These are phyloP conservation scores for Blomia tropicalis DNA, from an alignment of 2,888 invertebrate species.

Conservation along the genomic window DNA sequence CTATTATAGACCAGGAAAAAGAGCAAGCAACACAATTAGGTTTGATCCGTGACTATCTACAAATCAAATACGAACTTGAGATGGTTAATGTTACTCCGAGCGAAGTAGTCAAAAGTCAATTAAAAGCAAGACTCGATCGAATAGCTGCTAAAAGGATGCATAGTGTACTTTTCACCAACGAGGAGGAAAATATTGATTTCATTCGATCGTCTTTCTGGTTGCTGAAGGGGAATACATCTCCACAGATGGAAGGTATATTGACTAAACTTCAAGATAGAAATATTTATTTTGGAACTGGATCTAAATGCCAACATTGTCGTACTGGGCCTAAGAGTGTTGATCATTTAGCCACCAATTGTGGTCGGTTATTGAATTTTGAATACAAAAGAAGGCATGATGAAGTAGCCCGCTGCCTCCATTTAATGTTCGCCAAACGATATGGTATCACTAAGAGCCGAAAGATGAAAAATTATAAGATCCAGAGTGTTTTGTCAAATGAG, in stretches of 20 bases:
- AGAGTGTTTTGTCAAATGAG: neutral
- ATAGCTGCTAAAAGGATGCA: neutral
- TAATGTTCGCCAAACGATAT: neutral
- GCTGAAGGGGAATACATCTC: neutral
- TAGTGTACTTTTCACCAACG: neutral
- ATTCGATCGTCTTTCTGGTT: neutral
- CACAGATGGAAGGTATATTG: neutral
- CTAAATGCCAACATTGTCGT: neutral
- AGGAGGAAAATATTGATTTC: neutral
- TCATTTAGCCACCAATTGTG: slow-evolving; percentile 16
- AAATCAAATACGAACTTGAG: neutral
- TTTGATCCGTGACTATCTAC: neutral
- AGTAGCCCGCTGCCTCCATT: neutral
- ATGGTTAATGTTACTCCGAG: too few relatives aligned
- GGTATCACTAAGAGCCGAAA: neutral
- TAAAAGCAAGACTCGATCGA: neutral
- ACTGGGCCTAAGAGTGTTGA: neutral
- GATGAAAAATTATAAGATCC: neutral
- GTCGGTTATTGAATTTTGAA: slow-evolving; percentile 23
- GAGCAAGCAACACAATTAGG: neutral
- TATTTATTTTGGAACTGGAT: neutral
- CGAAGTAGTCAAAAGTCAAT: neutral
- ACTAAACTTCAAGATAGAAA: neutral
- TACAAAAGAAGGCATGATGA: neutral
- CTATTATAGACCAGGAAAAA: neutral